A percentile compares a stretch with the other conserved stretches of the same genome.
Evolutionary conservation across 2,113 vertebrate genomes (phyloP).

Genomic region (Trematomus loennbergii): DNA sequence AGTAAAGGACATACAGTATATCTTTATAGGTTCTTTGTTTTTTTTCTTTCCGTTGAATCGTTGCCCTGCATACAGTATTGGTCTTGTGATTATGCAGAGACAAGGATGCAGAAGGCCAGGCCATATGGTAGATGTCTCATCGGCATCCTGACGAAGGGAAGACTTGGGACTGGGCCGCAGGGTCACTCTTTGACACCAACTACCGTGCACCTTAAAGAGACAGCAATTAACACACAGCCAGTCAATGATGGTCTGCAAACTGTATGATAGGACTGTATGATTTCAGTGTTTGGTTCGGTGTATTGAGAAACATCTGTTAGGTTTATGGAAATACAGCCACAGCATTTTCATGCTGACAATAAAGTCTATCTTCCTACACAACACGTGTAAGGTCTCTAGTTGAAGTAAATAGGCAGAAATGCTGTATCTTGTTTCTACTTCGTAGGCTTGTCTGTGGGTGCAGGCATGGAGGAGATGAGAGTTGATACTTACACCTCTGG

Average conservation of each 20-base stretch:
- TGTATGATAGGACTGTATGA: conserved; percentile 28
- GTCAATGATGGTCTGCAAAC: conserved; percentile 33
- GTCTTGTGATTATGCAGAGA: conserved; percentile 80
- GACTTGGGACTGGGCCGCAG: conserved; percentile 48
- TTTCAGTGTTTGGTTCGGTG: conserved; percentile 21
- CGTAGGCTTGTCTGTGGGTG: conserved; percentile 76
- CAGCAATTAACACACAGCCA: conserved; percentile 58
- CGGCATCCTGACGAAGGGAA: conserved; percentile 74
- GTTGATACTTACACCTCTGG: conserved; percentile 76
- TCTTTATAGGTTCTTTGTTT: conserved; percentile 18
- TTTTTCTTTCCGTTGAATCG: conserved; percentile 25
- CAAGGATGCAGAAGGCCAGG: conserved; percentile 81
- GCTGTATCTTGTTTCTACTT: conserved; percentile 73
- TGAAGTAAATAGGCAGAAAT: conserved; percentile 73
- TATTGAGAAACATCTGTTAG: conserved; percentile 55
- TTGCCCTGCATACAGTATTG: conserved; percentile 48
- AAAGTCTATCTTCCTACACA: conserved; percentile 75
- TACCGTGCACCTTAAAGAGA: conserved; percentile 48
- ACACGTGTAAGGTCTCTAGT: conserved; percentile 77
- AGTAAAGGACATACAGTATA: neutral
- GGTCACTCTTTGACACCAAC: conserved; percentile 69
- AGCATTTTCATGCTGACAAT: conserved; percentile 67
- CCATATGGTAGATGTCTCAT: conserved; percentile 85
- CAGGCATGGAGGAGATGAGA: conserved; percentile 59
- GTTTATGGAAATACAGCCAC: conserved; percentile 51